phyloP scores from a whole-genome alignment of 2,797 vertebrate species.

The Mus spretus region DNA sequence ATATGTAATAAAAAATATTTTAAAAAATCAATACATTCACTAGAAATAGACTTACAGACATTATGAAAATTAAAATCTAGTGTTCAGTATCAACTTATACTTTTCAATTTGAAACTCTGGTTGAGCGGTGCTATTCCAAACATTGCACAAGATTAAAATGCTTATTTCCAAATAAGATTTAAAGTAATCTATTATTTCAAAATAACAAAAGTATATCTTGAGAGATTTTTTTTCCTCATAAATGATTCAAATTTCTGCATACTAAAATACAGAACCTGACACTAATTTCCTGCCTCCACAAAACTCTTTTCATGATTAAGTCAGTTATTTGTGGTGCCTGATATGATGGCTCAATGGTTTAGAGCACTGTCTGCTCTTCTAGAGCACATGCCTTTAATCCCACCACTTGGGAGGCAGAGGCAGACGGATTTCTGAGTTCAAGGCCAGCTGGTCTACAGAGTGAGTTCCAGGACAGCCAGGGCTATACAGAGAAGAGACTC shows the following conservation, averaged over 20 bases:
- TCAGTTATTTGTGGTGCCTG: not conserved
- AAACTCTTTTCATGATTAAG: not conserved
- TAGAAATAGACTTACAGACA: conserved; percentile 29
- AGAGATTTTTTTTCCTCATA: not conserved
- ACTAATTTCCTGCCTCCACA: not conserved
- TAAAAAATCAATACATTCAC: not conserved
- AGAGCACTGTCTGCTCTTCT: not conserved
- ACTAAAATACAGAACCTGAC: not conserved
- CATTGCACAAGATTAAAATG: not conserved
- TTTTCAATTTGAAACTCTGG: conserved; percentile 20
- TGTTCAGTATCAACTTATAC: not conserved
- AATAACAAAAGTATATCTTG: conserved; percentile 2
- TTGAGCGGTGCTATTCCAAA: not conserved
- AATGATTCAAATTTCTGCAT: not conserved
- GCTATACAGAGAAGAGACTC: not conserved
- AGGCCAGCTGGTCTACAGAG: too few relatives aligned
- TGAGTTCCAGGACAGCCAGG: too few relatives aligned
- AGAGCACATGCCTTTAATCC: not conserved
- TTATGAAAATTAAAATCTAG: not conserved
- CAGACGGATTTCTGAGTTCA: too few relatives aligned
- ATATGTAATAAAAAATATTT: too few relatives aligned
- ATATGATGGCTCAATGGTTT: not conserved
- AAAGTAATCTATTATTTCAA: not conserved
- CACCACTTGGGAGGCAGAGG: too few relatives aligned
- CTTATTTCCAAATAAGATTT: not conserved